phyloP scores from a whole-genome alignment of 2,888 invertebrate species.

The Heliconius sara region DNA sequence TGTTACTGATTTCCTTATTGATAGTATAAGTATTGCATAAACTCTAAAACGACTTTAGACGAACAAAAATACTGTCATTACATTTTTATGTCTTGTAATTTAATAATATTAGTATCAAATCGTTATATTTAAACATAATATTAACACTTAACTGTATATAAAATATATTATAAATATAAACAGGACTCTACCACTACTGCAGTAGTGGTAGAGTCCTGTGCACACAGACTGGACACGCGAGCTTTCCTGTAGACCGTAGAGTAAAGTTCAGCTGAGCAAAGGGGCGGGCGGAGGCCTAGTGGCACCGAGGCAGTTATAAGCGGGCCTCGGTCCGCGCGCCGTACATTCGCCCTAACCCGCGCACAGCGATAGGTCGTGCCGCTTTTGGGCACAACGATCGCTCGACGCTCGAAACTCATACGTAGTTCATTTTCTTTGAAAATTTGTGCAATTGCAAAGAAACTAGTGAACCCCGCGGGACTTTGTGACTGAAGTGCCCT shows the following conservation, averaged over 20 bases:
- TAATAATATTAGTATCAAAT: conserved; percentile 6
- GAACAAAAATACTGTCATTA: neutral
- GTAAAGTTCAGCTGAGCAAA: conserved; percentile 54
- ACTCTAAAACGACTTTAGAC: neutral
- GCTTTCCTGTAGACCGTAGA: conserved; percentile 45
- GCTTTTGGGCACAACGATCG: conserved; percentile 77
- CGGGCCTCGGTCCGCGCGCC: conserved; percentile 62
- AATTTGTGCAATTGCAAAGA: conserved; percentile 82
- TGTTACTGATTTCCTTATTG: conserved; percentile 5
- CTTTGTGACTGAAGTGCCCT: conserved; percentile 75
- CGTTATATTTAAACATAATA: conserved; percentile 4
- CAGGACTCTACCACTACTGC: neutral
- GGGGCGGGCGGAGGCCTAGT: conserved; percentile 54
- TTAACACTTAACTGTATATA: neutral
- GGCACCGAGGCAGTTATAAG: conserved; percentile 59
- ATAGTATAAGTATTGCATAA: neutral
- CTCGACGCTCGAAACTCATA: conserved; percentile 73
- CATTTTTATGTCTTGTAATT: conserved; percentile 3
- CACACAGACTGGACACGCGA: conserved; percentile 30
- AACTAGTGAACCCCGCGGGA: conserved; percentile 73
- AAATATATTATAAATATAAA: neutral
- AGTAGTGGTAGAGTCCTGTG: conserved; percentile 15
- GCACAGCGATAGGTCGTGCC: conserved; percentile 81
- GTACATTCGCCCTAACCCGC: conserved; percentile 75
- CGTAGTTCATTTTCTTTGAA: conserved; percentile 80